A percentile compares a stretch with the other conserved stretches of the same genome.
phyloP scores from a whole-genome alignment of 2,797 vertebrate species.

The Catharus ustulatus region DNA sequence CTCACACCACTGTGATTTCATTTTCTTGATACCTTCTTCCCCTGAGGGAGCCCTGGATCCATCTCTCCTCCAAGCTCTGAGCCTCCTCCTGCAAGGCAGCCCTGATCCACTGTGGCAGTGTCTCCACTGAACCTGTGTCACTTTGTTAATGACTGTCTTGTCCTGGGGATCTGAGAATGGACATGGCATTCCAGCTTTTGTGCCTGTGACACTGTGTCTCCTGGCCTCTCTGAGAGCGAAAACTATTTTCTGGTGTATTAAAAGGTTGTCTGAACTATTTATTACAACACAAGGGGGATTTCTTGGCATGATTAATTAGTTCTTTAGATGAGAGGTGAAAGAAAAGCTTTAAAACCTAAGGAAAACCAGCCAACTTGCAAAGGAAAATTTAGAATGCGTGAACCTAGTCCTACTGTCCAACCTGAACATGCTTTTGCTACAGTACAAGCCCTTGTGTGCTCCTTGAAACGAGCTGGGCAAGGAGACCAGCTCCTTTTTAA shows the following conservation, averaged over 20 bases:
- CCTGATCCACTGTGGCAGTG: no score
- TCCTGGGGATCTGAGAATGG: not conserved
- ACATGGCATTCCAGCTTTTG: not conserved
- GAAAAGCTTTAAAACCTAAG: not conserved
- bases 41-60: not conserved
- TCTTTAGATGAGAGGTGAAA: not conserved
- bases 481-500: no score
- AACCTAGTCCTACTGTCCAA: not conserved
- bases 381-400: not conserved
- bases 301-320: not conserved
- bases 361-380: not conserved
- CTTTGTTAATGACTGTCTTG: not conserved
- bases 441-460: not conserved
- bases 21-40: not conserved
- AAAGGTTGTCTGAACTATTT: not conserved
- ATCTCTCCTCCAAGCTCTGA: not conserved
- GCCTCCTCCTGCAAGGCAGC: not conserved
- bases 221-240: fast-evolving
- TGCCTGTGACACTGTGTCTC: not conserved
- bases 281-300: not conserved
- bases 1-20: not conserved
- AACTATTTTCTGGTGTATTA: not conserved
- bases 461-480: not conserved
- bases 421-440: not conserved
- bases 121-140: not conserved